These are phyloP conservation scores for Euzetes globulus DNA, from an alignment of 2,888 invertebrate species.

Conservation along the genomic window DNA sequence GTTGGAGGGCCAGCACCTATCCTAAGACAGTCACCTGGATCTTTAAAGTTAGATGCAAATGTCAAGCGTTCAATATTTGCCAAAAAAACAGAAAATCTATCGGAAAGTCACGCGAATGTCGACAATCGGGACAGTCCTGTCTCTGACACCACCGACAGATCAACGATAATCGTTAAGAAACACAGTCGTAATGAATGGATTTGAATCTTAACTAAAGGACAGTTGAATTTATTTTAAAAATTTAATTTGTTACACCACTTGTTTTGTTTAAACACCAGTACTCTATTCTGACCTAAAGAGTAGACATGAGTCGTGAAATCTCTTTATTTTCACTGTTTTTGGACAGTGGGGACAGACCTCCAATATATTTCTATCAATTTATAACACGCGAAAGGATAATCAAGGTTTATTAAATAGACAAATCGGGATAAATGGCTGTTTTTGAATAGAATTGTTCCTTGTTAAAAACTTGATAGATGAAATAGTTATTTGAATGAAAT, in stretches of 20 bases:
- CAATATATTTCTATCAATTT: too few species aligned
- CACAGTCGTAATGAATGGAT: constrained; percentile 11
- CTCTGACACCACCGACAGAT: neutral
- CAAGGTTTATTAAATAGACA: too few species aligned
- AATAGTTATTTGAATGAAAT: too few species aligned
- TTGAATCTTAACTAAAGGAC: neutral
- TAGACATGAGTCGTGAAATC: too few species aligned
- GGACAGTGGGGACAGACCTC: too few species aligned
- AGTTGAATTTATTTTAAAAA: neutral
- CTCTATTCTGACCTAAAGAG: neutral
- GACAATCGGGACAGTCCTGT: neutral
- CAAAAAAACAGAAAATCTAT: constrained; percentile 19
- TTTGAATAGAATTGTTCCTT: too few species aligned
- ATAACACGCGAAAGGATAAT: too few species aligned
- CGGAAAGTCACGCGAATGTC: constrained; percentile 18
- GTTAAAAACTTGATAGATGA: too few species aligned
- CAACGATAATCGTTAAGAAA: neutral
- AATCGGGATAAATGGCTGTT: too few species aligned
- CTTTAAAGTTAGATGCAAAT: constrained; percentile 29
- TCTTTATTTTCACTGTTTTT: too few species aligned
- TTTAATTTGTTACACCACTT: neutral
- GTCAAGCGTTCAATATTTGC: constrained; percentile 33
- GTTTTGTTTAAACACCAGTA: neutral
- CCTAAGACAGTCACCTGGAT: neutral
- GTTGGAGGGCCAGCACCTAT: neutral